Percentiles rank a stretch among this genome's conserved stretches.
These are phyloP conservation scores for Onychostruthus taczanowskii DNA, from an alignment of 2,113 vertebrate species.

Conservation along the genomic window DNA sequence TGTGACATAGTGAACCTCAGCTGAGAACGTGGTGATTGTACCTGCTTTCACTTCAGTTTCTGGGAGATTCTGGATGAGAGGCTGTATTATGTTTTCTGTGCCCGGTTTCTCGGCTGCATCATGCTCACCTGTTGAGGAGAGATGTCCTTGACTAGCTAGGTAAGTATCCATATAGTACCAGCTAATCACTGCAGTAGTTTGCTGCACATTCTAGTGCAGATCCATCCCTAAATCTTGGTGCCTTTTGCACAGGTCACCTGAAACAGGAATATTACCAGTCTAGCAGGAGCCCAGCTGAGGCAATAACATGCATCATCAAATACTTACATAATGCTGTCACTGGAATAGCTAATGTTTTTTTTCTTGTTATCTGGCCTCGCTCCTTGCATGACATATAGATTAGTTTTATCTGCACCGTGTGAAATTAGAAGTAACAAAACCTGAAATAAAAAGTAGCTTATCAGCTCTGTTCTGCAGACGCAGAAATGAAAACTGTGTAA, in stretches of 20 bases:
- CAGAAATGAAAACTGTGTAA: constrained; percentile 12
- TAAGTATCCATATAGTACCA: background rate
- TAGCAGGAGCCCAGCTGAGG: background rate
- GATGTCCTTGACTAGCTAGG: background rate
- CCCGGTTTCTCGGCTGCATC: background rate
- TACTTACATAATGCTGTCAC: constrained; percentile 22
- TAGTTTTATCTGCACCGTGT: constrained; percentile 16
- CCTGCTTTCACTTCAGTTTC: background rate
- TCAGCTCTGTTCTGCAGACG: constrained; percentile 15
- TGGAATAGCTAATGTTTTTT: background rate
- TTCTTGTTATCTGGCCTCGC: constrained; percentile 22
- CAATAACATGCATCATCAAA: background rate
- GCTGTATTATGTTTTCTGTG: background rate
- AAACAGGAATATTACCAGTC: background rate
- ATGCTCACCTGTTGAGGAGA: background rate
- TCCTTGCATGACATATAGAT: constrained; percentile 27
- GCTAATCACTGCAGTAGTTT: background rate
- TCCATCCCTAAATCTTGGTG: background rate
- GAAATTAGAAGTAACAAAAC: constrained; percentile 54
- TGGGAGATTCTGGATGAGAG: background rate
- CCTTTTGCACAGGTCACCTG: background rate
- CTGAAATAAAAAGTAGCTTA: constrained; percentile 41
- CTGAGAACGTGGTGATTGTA: background rate
- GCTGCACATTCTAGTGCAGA: background rate
- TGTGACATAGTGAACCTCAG: background rate